A percentile compares a stretch with the other conserved stretches of the same genome.
phyloP scores from a whole-genome alignment of 2,113 vertebrate species.

The Halichoeres trimaculatus region DNA sequence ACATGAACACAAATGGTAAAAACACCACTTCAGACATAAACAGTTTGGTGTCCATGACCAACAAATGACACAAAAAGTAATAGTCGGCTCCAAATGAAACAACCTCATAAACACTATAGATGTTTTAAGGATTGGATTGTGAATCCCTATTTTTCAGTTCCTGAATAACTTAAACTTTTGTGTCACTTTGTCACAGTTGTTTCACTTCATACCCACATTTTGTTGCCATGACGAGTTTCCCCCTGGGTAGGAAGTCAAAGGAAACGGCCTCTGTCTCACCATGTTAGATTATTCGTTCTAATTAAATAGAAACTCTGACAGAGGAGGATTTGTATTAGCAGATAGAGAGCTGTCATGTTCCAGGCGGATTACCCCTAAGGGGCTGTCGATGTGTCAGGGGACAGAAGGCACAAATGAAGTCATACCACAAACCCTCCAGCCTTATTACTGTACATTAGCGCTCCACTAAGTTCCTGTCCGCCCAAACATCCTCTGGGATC shows the following conservation, averaged over 20 bases:
- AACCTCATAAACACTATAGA: no score
- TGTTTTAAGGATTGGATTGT: no score
- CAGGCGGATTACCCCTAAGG: constrained; percentile 21
- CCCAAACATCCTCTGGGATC: constrained; percentile 45
- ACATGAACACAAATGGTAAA: no score
- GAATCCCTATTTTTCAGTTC: background rate
- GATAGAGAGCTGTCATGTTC: constrained; percentile 37
- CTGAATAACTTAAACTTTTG: background rate
- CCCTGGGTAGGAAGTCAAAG: background rate
- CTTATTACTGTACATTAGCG: constrained; percentile 60
- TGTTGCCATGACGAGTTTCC: background rate
- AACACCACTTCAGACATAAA: no score
- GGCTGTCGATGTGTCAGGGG: constrained; percentile 15
- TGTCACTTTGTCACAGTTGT: background rate
- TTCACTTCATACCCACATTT: background rate
- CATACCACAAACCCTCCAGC: constrained; percentile 41
- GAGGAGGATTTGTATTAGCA: constrained; percentile 24
- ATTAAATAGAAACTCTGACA: constrained; percentile 6
- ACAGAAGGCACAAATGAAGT: constrained; percentile 54
- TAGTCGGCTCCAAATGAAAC: no score
- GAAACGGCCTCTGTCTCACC: background rate
- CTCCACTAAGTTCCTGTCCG: constrained; percentile 48
- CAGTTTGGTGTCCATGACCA: no score
- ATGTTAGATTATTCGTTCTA: background rate
- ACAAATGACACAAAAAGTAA: no score